A percentile compares a stretch with the other conserved stretches of the same genome.
These are phyloP conservation scores for Listrodromus nycthemerus DNA, from an alignment of 2,888 invertebrate genomes.

Conservation along the genomic window DNA sequence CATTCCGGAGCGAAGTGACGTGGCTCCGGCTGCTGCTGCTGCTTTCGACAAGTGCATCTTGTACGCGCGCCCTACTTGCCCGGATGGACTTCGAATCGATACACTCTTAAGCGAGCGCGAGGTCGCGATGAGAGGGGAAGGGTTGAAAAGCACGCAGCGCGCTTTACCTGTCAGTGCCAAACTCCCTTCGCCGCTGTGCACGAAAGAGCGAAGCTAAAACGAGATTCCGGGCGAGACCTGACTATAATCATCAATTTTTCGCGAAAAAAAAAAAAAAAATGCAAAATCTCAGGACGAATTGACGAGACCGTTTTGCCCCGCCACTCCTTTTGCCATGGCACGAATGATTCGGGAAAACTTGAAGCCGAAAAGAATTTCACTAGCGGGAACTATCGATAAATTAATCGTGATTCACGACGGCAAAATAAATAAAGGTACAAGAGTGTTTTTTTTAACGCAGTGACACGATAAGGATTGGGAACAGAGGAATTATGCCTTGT, in stretches of 20 bases:
- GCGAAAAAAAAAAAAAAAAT: not conserved
- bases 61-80: constrained; percentile 65
- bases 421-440: not conserved
- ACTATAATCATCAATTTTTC: constrained; percentile 1
- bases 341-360: not conserved
- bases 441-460: not conserved
- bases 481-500: constrained; percentile 1
- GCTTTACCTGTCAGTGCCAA: constrained; percentile 42
- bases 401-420: not conserved
- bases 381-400: not conserved
- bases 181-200: not conserved
- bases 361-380: not conserved
- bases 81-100: constrained; percentile 66
- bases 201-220: not conserved
- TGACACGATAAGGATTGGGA: not conserved
- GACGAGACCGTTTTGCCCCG: too few species aligned
- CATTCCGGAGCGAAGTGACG: constrained; percentile 36
- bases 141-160: constrained; percentile 27
- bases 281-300: not conserved
- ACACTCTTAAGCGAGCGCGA: constrained; percentile 55
- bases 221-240: not conserved
- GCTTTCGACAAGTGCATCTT: constrained; percentile 69
- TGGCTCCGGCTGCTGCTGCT: constrained; percentile 22
- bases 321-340: not conserved
- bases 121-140: constrained; percentile 34